phyloP scores from a whole-genome alignment of 2,113 vertebrate genomes.

The Tylochromis polylepis region DNA sequence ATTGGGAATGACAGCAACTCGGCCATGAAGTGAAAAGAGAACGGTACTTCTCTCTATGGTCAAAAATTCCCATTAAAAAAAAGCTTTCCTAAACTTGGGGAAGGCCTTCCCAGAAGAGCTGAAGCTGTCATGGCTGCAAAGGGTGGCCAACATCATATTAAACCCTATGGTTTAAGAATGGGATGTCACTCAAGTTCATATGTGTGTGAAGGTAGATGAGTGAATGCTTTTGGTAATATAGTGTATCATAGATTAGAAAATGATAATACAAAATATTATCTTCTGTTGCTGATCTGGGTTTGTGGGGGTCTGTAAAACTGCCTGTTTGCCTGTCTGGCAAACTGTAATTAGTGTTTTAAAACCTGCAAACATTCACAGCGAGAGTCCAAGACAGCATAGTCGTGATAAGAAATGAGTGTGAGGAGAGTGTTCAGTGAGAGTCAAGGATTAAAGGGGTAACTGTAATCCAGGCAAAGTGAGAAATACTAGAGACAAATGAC shows the following conservation, averaged over 20 bases:
- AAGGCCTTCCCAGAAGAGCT: too few relatives aligned
- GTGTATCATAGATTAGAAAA: neutral
- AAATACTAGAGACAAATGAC: conserved; percentile 3
- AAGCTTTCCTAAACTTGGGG: too few relatives aligned
- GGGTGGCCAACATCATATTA: too few relatives aligned
- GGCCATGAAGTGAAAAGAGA: neutral
- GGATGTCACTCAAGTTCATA: too few relatives aligned
- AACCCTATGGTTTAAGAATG: too few relatives aligned
- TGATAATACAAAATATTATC: too few relatives aligned
- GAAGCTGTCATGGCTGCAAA: too few relatives aligned
- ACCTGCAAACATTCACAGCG: neutral
- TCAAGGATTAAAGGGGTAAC: neutral
- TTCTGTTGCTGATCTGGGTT: too few relatives aligned
- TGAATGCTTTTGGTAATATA: neutral
- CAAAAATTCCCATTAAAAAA: too few relatives aligned
- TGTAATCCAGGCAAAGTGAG: neutral
- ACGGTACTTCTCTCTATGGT: neutral
- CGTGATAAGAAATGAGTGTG: neutral
- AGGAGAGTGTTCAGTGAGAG: neutral
- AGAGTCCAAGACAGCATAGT: neutral
- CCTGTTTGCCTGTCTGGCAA: too few relatives aligned
- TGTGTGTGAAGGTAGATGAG: too few relatives aligned
- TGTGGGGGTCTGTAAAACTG: too few relatives aligned
- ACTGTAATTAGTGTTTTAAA: neutral
- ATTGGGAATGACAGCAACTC: neutral